Evolutionary conservation across 2,888 invertebrate species (phyloP).

Genomic region (Dyspetes luteomarginatus): DNA sequence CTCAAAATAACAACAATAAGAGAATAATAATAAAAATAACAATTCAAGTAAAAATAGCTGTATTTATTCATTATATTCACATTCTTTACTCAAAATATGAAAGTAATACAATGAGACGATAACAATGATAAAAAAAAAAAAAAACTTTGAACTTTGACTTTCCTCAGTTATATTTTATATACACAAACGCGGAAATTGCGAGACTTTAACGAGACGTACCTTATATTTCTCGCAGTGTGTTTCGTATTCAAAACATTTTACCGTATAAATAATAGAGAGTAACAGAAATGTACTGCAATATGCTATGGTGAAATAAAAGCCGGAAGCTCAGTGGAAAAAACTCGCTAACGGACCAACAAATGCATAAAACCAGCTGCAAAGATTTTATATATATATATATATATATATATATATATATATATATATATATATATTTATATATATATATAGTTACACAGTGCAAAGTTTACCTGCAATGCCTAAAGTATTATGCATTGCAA

Average conservation of each 20-base stretch:
- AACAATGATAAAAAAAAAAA: background rate
- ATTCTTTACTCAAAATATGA: background rate
- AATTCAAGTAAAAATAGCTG: background rate
- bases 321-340: background rate
- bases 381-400: background rate
- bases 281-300: background rate
- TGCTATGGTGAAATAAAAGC: background rate
- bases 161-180: background rate
- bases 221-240: background rate
- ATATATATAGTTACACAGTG: background rate
- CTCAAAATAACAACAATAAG: background rate
- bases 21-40: background rate
- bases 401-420: background rate
- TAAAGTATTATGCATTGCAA: constrained; percentile 50
- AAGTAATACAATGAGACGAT: background rate
- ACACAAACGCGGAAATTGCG: background rate
- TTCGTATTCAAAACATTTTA: constrained; percentile 15
- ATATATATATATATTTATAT: constrained; percentile 5
- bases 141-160: too few species aligned
- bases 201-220: background rate
- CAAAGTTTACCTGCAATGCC: constrained; percentile 16
- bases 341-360: constrained; percentile 16
- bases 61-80: background rate
- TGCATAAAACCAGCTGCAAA: background rate
- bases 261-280: constrained; percentile 14